Base-by-base conservation (phyloP, 2,888 invertebrate genomes). In the Sarcophaga rosellei region DNA sequence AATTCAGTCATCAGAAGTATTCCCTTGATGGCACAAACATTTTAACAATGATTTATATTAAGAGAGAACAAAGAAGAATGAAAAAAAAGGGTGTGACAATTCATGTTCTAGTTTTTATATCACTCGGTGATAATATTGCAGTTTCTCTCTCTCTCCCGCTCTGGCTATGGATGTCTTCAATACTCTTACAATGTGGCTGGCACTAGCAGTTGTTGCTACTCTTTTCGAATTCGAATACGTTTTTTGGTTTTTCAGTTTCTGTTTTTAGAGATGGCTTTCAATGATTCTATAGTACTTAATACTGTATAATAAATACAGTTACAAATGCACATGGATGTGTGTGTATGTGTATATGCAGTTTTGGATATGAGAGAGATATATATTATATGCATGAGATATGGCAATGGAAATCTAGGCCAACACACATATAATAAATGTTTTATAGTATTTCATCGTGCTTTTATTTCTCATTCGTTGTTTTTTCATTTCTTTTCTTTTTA, bases 381-480 rank as follows among this genome's bases (percentile, higher is more conserved):
- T 53, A 53, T 61, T 61, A 61, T 73, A 68, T 73, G n/a, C 73
- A 68, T 69, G 57, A 83, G 70, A 81, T 78, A 81, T 86, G 86
- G 84, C 86, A 77, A 86, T 86, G 83, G 83, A 78, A 84, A 86
- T 86, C 80, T 86, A 86, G 86, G 86, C 81, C 86, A 86, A 72
- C 79, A 82, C 61, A n/a, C 61, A n/a, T 35, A 63, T 63, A 23
- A 74, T 85, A 77, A 65, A 80, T 76, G 61, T 66, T 77, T 21
- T 57, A 57, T 66, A 53, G 47, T 68, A 21, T 70, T 57, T 53
- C 10, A 53, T 53, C 12, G 17, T 53, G 53, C 17, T 17, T 53
- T 53, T 35, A 35, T 35, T 17, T 53, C 17, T 12, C 17, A 53
- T 53, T 53, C 17, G 53, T 17, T 65, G 21, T 44, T 74, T 21